phyloP scores from a whole-genome alignment of 1,140 invertebrate genomes.

The Mamestra configurata region DNA sequence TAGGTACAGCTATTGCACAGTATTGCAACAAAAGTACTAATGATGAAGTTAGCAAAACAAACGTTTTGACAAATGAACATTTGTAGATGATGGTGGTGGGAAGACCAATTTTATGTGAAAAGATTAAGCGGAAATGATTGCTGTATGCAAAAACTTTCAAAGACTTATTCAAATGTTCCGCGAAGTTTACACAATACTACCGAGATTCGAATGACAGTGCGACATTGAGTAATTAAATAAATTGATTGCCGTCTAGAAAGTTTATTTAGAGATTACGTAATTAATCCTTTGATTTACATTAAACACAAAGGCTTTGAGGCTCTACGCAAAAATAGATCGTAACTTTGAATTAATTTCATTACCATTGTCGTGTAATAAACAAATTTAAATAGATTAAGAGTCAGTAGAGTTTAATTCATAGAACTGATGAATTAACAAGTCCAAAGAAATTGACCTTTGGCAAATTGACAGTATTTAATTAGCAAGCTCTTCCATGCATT shows the following conservation, averaged over 20 bases:
- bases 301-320: not conserved
- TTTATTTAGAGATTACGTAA: not conserved
- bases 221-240: conserved; percentile 36
- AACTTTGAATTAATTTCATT: not conserved
- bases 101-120: conserved; percentile 2
- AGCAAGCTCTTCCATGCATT: too few species aligned
- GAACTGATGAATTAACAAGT: too few species aligned
- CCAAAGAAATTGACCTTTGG: too few species aligned
- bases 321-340: not conserved
- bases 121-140: conserved; percentile 28
- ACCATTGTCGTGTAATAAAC: not conserved
- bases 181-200: conserved; percentile 4
- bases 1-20: not conserved
- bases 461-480: too few species aligned
- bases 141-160: conserved; percentile 21
- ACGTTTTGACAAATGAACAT: not conserved
- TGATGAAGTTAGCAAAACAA: not conserved
- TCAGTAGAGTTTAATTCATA: too few species aligned
- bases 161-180: conserved; percentile 6
- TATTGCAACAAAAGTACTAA: not conserved
- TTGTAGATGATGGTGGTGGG: conserved; percentile 10
- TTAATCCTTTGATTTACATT: conserved; percentile 18
- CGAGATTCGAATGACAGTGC: not conserved
- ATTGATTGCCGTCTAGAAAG: conserved; percentile 21
- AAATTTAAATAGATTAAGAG: too few species aligned